Conservation (phyloP, 2,113 vertebrate species). For the Proteles cristata region DNA sequence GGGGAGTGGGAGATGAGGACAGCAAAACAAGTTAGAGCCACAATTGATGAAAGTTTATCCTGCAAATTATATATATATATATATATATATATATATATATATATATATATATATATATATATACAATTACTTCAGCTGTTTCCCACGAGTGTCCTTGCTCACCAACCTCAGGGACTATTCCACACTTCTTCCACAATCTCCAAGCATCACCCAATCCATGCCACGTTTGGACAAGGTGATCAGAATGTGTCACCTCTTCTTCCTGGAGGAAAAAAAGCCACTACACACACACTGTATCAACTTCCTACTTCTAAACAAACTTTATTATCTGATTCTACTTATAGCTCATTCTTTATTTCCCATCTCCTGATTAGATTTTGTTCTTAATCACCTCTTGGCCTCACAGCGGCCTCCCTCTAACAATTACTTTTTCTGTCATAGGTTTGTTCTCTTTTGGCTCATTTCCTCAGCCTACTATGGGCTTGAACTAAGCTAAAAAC, state of each 20-base stretch:
- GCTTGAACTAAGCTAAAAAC: neutral
- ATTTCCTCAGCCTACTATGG: neutral
- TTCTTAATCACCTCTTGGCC: neutral
- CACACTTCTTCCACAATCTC: neutral
- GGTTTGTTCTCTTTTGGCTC: neutral
- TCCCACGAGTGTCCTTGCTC: neutral
- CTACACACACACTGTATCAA: neutral
- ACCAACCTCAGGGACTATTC: neutral
- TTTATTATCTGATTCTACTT: neutral
- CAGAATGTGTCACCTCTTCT: neutral
- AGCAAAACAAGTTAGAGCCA: neutral
- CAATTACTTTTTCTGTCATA: neutral
- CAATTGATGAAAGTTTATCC: neutral
- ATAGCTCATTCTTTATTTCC: neutral
- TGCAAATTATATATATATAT: neutral
- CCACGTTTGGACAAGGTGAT: neutral
- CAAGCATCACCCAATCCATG: too few relatives aligned
- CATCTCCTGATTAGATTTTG: neutral
- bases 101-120: too few relatives aligned
- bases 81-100: too few relatives aligned
- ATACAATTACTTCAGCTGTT: neutral
- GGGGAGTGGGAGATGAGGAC: neutral
- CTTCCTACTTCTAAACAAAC: neutral
- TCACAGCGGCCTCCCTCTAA: neutral
- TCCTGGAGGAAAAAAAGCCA: neutral